Percentiles rank a stretch among this genome's conserved stretches.
Evolutionary conservation across 1,140 invertebrate genomes (phyloP).

Genomic region (Sarcophaga bullata): DNA sequence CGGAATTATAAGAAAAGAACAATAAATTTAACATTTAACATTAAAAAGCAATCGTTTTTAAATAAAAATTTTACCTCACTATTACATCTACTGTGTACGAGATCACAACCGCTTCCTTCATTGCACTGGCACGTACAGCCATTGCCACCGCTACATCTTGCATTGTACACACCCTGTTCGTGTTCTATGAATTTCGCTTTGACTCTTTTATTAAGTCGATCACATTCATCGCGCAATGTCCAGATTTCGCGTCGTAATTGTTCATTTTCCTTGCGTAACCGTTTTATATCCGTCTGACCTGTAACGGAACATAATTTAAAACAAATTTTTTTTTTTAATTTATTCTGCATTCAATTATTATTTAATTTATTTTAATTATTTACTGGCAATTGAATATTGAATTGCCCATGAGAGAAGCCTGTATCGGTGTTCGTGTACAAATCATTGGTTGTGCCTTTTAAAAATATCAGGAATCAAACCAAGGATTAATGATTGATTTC

Average conservation of each 20-base stretch:
- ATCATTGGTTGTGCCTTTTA: too few relatives aligned
- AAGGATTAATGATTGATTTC: too few relatives aligned
- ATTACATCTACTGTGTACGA: slow-evolving; percentile 55
- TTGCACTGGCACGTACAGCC: slow-evolving; percentile 44
- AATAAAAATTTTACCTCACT: slow-evolving; percentile 57
- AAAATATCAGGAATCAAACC: too few relatives aligned
- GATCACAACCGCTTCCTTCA: slow-evolving; percentile 45
- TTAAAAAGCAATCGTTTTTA: background rate
- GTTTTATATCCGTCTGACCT: slow-evolving; percentile 90
- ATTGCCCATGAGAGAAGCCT: too few relatives aligned
- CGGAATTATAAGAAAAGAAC: slow-evolving; percentile 29
- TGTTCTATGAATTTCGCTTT: slow-evolving; percentile 60
- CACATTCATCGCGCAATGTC: slow-evolving; percentile 86
- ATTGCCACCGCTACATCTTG: slow-evolving; percentile 55
- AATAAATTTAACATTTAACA: slow-evolving; percentile 42
- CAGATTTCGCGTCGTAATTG: slow-evolving; percentile 87
- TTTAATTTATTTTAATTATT: too few relatives aligned
- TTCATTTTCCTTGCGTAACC: slow-evolving; percentile 86
- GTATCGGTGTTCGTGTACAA: too few relatives aligned
- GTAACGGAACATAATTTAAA: slow-evolving; percentile 36
- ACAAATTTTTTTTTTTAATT: too few relatives aligned
- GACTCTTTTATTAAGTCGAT: slow-evolving; percentile 77
- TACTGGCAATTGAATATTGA: too few relatives aligned
- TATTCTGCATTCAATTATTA: too few relatives aligned
- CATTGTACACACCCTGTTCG: slow-evolving; percentile 53